Percentiles rank a stretch among this genome's conserved stretches.
Evolutionary conservation across 2,888 invertebrate genomes (phyloP).

Genomic region (Chydorus sphaericus): DNA sequence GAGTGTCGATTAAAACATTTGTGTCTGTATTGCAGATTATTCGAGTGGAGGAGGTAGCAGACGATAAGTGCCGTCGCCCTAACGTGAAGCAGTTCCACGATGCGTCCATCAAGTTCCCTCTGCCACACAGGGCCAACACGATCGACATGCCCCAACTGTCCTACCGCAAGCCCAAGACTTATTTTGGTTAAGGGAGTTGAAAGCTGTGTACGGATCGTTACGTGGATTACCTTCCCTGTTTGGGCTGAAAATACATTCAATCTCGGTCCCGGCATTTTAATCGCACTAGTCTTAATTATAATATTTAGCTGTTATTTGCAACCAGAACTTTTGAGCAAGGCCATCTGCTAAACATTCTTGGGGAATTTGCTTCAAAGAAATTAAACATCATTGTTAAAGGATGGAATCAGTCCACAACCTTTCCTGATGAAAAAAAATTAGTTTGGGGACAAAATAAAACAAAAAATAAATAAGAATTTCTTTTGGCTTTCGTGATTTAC

Average conservation of each 20-base stretch:
- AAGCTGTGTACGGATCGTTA: background rate
- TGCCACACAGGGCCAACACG: slow-evolving; percentile 59
- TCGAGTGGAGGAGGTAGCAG: slow-evolving; percentile 82
- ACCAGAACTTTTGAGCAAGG: too few relatives aligned
- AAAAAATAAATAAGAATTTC: too few relatives aligned
- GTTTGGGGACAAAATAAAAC: too few relatives aligned
- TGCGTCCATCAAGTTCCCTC: slow-evolving; percentile 88
- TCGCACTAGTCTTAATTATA: too few relatives aligned
- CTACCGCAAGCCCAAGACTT: slow-evolving; percentile 63
- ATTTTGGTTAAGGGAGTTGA: slow-evolving; percentile 36
- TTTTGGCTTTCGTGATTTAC: too few relatives aligned
- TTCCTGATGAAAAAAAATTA: too few relatives aligned
- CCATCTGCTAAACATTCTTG: too few relatives aligned
- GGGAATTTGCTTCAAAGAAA: too few relatives aligned
- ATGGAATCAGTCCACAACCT: too few relatives aligned
- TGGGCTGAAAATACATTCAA: background rate
- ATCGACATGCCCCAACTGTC: slow-evolving; percentile 73
- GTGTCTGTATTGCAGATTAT: slow-evolving; percentile 55
- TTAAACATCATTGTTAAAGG: too few relatives aligned
- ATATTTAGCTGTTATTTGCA: too few relatives aligned
- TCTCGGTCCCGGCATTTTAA: too few relatives aligned
- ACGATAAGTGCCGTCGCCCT: slow-evolving; percentile 76
- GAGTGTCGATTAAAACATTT: slow-evolving; percentile 1
- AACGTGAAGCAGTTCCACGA: slow-evolving; percentile 98
- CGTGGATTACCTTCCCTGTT: slow-evolving; percentile 4